These are phyloP conservation scores for Paramuricea clavata DNA, from an alignment of 92 coral and sea anemone species.

Conservation along the genomic window DNA sequence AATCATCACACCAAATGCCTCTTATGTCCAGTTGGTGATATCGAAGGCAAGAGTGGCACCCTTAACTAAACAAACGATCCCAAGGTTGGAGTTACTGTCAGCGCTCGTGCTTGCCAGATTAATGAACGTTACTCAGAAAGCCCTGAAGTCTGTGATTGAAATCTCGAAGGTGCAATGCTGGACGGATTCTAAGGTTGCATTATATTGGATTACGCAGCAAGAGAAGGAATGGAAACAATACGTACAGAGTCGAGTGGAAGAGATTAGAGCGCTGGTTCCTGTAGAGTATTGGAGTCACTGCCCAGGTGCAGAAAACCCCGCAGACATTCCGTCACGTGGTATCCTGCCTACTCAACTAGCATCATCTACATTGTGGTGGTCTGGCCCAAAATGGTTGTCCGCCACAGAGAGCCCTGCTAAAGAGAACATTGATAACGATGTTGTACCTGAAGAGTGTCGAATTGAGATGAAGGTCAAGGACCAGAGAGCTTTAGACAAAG, in stretches of 20 bases:
- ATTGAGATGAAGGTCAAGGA: constrained; percentile 50
- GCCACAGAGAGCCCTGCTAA: not conserved
- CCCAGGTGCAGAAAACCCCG: constrained; percentile 62
- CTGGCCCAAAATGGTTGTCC: constrained; percentile 56
- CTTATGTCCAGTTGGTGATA: constrained; percentile 34
- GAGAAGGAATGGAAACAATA: constrained; percentile 65
- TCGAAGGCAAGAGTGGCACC: constrained; percentile 63
- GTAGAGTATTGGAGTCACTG: constrained; percentile 53
- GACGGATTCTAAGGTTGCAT: constrained; percentile 63
- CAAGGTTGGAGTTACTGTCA: constrained; percentile 57
- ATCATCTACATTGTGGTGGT: constrained; percentile 47
- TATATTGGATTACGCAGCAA: constrained; percentile 59
- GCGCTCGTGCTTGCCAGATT: constrained; percentile 59
- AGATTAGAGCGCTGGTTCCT: constrained; percentile 56
- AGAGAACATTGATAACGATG: not conserved
- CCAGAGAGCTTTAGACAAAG: constrained; percentile 8
- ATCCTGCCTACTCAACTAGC: constrained; percentile 47
- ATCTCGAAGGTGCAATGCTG: constrained; percentile 53
- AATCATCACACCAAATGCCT: constrained; percentile 46
- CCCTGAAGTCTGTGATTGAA: constrained; percentile 42
- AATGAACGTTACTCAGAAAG: constrained; percentile 30
- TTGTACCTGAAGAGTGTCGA: constrained; percentile 47
- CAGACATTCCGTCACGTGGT: constrained; percentile 69
- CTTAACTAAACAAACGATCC: constrained; percentile 50
- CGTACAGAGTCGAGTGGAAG: constrained; percentile 61